Conservation (phyloP, 1,140 invertebrate species). For the Cotesia typhae region DNA sequence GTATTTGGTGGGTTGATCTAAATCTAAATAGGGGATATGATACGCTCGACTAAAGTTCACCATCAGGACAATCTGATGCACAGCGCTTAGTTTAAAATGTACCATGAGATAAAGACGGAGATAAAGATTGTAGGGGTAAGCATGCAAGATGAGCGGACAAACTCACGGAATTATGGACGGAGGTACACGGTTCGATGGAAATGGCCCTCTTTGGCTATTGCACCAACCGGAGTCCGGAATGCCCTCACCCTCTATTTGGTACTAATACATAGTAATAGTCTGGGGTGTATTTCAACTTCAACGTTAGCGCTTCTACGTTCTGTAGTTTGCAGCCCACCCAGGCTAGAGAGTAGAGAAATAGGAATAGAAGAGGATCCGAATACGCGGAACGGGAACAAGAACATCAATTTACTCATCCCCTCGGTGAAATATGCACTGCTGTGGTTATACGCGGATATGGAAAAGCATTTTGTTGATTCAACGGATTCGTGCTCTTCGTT, state of each 20-base stretch:
- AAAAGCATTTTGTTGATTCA: constrained; percentile 44
- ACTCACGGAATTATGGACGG: constrained; percentile 36
- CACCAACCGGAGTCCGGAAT: background rate
- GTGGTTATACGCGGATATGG: constrained; percentile 36
- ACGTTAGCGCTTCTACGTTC: too few relatives aligned
- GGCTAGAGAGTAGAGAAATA: background rate
- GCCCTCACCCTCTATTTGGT: too few relatives aligned
- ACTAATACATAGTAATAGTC: background rate
- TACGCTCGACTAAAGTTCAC: constrained; percentile 25
- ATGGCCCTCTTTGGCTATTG: constrained; percentile 28
- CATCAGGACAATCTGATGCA: constrained; percentile 12
- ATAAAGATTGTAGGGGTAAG: background rate
- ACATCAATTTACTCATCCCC: constrained; percentile 26
- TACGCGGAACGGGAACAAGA: background rate
- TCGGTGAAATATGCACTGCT: constrained; percentile 34
- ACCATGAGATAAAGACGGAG: background rate
- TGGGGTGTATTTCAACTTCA: background rate
- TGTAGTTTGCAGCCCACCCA: too few relatives aligned
- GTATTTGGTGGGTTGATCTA: too few relatives aligned
- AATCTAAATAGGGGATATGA: background rate
- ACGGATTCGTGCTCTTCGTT: constrained; percentile 32
- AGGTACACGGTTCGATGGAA: constrained; percentile 34
- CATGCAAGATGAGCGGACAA: constrained; percentile 18
- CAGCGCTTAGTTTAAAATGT: constrained; percentile 12
- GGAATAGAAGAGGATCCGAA: background rate